phyloP scores from a whole-genome alignment of 2,888 invertebrate genomes.

The Cacoxenus indagator region DNA sequence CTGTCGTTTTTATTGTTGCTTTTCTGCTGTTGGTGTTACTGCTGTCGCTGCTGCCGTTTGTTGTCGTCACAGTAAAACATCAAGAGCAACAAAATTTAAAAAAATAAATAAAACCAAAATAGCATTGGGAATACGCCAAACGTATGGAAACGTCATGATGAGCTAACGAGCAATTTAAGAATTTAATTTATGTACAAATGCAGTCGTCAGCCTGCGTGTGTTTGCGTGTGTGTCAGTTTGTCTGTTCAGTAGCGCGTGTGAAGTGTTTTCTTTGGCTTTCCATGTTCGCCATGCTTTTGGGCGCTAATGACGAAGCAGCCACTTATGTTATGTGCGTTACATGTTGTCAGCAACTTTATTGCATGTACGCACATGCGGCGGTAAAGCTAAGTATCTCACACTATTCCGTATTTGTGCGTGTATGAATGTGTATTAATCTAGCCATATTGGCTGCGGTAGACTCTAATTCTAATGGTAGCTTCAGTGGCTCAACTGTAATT shows the following conservation, averaged over 20 bases:
- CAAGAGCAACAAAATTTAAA: constrained; percentile 11
- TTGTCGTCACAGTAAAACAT: constrained; percentile 48
- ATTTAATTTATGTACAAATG: constrained; percentile 53
- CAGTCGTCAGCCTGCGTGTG: constrained; percentile 14
- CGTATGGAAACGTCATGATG: constrained; percentile 17
- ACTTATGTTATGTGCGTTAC: constrained; percentile 38
- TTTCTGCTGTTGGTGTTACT: too few species aligned
- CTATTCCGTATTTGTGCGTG: constrained; percentile 20
- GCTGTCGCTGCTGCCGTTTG: constrained; percentile 37
- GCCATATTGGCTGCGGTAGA: constrained; percentile 62
- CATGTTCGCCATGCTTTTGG: constrained; percentile 24
- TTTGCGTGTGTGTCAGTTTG: background rate
- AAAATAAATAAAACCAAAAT: background rate
- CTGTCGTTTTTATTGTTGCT: too few species aligned
- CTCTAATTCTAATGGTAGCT: constrained; percentile 41
- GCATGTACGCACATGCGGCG: background rate
- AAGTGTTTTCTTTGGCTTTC: constrained; percentile 4
- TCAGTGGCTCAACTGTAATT: constrained; percentile 38
- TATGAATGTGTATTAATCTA: constrained; percentile 29
- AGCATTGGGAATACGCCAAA: constrained; percentile 3
- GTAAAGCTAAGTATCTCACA: background rate
- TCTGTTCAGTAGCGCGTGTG: background rate
- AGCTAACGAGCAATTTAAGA: constrained; percentile 60
- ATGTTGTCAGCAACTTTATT: constrained; percentile 23
- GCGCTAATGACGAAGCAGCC: constrained; percentile 52